A percentile compares a stretch with the other conserved stretches of the same genome.
Evolutionary conservation across 2,888 invertebrate species (phyloP).

Genomic region (Euspilapteryx auroguttella): DNA sequence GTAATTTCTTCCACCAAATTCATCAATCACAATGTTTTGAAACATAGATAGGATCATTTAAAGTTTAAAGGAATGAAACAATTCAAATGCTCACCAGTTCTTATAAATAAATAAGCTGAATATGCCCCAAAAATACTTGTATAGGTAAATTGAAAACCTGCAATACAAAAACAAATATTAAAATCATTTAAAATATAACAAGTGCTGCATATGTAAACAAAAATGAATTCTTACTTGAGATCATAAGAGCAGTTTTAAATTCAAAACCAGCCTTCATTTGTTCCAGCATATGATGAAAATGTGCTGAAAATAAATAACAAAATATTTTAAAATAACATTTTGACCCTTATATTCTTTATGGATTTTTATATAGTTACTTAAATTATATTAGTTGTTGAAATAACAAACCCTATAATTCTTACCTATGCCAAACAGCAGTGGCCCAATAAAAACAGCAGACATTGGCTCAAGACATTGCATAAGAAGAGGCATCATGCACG

Average conservation of each 20-base stretch:
- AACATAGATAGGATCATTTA: too few relatives aligned
- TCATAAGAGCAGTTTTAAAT: slow-evolving; percentile 68
- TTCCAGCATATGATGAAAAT: slow-evolving; percentile 90
- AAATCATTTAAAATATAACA: slow-evolving; percentile 3
- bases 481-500: slow-evolving; percentile 91
- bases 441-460: slow-evolving; percentile 80
- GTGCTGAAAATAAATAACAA: slow-evolving; percentile 62
- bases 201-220: too few relatives aligned
- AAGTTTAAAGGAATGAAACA: too few relatives aligned
- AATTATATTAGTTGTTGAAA: too few relatives aligned
- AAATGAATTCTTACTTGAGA: slow-evolving; percentile 80
- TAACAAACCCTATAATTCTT: slow-evolving; percentile 20
- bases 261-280: slow-evolving; percentile 71
- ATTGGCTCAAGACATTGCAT: slow-evolving; percentile 78
- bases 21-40: too few relatives aligned
- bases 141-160: slow-evolving; percentile 87
- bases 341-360: too few relatives aligned
- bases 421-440: slow-evolving; percentile 90
- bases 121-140: slow-evolving; percentile 94
- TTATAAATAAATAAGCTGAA: slow-evolving; percentile 87
- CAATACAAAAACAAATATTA: slow-evolving; percentile 14
- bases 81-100: slow-evolving; percentile 81
- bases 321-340: too few relatives aligned
- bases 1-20: too few relatives aligned
- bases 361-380: too few relatives aligned